Conservation (phyloP, 1,140 invertebrate genomes). For the Dysdera silvatica region DNA sequence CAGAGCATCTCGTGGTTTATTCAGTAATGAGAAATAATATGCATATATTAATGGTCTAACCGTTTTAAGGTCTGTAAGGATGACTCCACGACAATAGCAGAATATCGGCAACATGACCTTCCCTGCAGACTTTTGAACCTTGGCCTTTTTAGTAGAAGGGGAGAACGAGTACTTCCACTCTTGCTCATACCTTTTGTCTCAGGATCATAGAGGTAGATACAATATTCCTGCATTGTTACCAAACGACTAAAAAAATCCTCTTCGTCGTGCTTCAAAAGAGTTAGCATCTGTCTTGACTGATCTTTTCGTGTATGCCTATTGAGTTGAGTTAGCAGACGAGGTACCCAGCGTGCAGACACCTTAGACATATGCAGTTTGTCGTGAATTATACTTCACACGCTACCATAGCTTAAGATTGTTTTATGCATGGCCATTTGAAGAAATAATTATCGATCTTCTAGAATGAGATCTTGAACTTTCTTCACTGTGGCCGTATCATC, state of each 20-base stretch:
- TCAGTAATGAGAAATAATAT: neutral
- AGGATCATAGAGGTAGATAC: neutral
- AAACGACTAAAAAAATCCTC: neutral
- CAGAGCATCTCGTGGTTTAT: neutral
- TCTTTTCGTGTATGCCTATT: neutral
- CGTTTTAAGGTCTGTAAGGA: neutral
- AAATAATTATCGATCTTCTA: no score
- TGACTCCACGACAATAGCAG: neutral
- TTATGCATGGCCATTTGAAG: no score
- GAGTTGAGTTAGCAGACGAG: neutral
- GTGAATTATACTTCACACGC: no score
- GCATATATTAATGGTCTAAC: neutral
- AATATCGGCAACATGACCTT: neutral
- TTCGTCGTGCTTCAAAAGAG: neutral
- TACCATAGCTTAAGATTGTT: no score
- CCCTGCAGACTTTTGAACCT: neutral
- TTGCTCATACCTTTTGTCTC: neutral
- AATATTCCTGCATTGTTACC: neutral
- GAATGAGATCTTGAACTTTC: no score
- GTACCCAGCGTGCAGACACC: slow-evolving; percentile 1
- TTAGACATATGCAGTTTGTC: no score
- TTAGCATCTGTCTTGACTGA: neutral
- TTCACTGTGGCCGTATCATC: no score
- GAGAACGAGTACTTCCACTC: neutral
- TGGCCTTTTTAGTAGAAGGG: neutral